Percentiles rank a stretch among this genome's conserved stretches.
phyloP scores from a whole-genome alignment of 2,888 invertebrate genomes.

The Patella ulyssiponensis region DNA sequence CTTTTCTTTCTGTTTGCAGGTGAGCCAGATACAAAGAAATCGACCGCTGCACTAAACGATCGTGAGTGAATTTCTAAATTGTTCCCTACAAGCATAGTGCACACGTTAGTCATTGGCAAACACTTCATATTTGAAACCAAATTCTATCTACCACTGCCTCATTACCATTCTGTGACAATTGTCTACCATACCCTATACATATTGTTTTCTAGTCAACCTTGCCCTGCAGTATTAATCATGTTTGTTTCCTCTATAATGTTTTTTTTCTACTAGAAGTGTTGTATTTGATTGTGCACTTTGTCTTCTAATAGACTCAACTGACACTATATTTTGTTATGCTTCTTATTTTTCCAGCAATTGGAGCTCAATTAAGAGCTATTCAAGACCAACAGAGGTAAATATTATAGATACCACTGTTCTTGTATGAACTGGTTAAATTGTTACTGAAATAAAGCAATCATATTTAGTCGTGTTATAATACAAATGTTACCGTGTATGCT shows the following conservation, averaged over 20 bases:
- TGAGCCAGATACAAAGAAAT: slow-evolving; percentile 62
- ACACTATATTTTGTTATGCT: neutral
- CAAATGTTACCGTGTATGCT: neutral
- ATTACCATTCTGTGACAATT: neutral
- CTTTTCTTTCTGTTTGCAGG: slow-evolving; percentile 55
- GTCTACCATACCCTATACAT: neutral
- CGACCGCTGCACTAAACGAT: slow-evolving; percentile 49
- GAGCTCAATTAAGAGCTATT: slow-evolving; percentile 52
- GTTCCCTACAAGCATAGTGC: slow-evolving; percentile 3
- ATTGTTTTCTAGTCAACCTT: neutral
- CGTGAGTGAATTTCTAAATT: slow-evolving; percentile 53
- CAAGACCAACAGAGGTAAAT: slow-evolving; percentile 52
- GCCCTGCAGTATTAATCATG: neutral
- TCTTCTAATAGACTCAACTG: neutral
- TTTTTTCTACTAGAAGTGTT: neutral
- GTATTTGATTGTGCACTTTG: slow-evolving; percentile 4
- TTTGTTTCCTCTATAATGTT: neutral
- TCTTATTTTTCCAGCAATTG: slow-evolving; percentile 50
- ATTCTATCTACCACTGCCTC: neutral
- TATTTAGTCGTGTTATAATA: too few species aligned
- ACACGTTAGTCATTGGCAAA: neutral
- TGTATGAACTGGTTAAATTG: too few species aligned
- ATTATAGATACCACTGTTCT: neutral
- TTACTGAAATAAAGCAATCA: too few species aligned
- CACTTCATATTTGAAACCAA: too few species aligned